phyloP scores from a whole-genome alignment of 2,113 vertebrate species.

The Oncorhynchus mykiss region DNA sequence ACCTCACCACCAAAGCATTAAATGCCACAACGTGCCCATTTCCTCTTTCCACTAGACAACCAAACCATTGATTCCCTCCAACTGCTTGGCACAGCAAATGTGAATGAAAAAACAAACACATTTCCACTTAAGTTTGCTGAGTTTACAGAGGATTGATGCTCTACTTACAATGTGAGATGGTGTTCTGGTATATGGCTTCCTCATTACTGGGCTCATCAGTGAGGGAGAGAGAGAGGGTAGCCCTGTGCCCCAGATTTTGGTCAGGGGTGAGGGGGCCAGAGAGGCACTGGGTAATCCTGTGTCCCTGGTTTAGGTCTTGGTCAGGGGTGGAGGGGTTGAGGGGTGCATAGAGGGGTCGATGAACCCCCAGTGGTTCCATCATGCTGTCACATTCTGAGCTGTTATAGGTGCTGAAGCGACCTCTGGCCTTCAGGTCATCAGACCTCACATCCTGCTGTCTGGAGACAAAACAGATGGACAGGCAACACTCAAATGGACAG shows the following conservation, averaged over 20 bases:
- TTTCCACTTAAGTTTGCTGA: too few species aligned
- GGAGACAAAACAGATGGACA: neutral
- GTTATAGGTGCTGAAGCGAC: constrained; percentile 7
- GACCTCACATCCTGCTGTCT: constrained; percentile 20
- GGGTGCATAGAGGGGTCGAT: constrained; percentile 19
- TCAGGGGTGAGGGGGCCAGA: too few species aligned
- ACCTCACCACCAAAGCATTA: too few species aligned
- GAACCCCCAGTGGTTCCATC: neutral
- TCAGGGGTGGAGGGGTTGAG: neutral
- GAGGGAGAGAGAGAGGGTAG: neutral
- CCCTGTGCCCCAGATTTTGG: neutral
- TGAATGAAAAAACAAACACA: neutral
- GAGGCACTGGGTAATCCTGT: neutral
- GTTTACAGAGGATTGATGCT: neutral
- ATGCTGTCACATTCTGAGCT: constrained; percentile 7
- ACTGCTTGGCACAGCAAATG: too few species aligned
- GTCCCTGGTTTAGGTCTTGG: neutral
- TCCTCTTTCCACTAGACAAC: too few species aligned
- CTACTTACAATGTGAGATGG: neutral
- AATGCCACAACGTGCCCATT: neutral
- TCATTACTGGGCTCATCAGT: neutral
- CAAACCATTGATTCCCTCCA: too few species aligned
- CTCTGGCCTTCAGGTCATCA: constrained; percentile 28
- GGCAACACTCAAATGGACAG: neutral
- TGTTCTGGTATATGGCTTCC: constrained; percentile 19